These are phyloP conservation scores for Achatina immaculata DNA, from an alignment of 1,140 invertebrate genomes.

Conservation along the genomic window DNA sequence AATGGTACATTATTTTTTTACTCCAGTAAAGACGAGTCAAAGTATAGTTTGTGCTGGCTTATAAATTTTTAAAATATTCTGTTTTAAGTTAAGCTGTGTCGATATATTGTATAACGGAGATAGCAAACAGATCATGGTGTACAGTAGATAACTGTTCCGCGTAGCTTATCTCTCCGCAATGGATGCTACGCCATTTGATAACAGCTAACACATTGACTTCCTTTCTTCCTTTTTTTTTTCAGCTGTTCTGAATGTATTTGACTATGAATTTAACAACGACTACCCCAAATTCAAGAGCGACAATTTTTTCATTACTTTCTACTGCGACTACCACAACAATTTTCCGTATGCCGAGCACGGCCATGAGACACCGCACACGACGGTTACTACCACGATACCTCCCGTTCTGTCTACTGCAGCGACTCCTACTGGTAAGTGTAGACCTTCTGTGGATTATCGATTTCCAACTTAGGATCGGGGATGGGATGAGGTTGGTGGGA, in stretches of 20 bases:
- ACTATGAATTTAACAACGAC: conserved; percentile 47
- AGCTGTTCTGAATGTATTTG: conserved; percentile 55
- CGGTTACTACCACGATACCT: background rate
- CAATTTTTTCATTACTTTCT: conserved; percentile 57
- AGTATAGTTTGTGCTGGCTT: too few species aligned
- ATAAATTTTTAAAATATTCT: too few species aligned
- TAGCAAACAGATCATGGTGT: too few species aligned
- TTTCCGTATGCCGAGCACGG: conserved; percentile 53
- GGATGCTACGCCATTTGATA: too few species aligned
- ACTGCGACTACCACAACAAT: conserved; percentile 59
- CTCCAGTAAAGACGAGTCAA: too few species aligned
- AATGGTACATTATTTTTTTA: too few species aligned
- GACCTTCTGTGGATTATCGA: background rate
- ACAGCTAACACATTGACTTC: too few species aligned
- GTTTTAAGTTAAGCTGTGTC: too few species aligned
- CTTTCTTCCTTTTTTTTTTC: conserved; percentile 10
- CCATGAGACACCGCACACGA: background rate
- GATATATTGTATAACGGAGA: too few species aligned
- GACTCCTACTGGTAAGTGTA: background rate
- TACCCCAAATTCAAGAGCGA: conserved; percentile 53
- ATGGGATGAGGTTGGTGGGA: background rate
- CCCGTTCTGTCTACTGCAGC: background rate
- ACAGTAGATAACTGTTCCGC: too few species aligned
- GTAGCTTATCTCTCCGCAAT: too few species aligned
- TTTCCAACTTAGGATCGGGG: background rate